Base-by-base conservation (phyloP, 30 jellyfish, hydroid and myxozoan species). In the Mastigias papua region DNA sequence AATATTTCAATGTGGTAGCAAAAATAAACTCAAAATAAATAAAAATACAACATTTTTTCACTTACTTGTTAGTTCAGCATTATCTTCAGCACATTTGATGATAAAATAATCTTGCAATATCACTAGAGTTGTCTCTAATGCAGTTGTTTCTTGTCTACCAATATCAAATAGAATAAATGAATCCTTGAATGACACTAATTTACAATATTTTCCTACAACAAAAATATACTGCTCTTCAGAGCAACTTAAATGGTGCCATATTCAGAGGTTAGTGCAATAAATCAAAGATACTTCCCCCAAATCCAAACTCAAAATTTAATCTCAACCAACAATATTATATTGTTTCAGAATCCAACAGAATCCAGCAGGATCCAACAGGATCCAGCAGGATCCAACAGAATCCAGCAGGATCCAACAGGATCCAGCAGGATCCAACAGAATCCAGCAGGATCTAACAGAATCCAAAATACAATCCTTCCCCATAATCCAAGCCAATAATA, bases 71-170 rank as follows among this genome's bases (percentile, higher is more conserved):
- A 51, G 21, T 32, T 48, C 75, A 22, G 54, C 6, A 19, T 10
- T 15, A 48, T 42, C 33, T n/a, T 28, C 87, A 0, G 25, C 25
- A 50, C 50, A 16, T 19, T 16, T 19, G 19, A 32, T 16, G 5
- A 9, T 5, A 17, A 29, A 26, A 19, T 70, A 16, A 32, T 27
- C 21, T 35, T 70, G 82, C 26, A 70, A 29, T 11, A 70, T 16
- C 0, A 5, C 31, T 32, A 70, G 31, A 8, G 82, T 25, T 1
- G 82, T 70, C 32, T 50, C 87, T 51, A 76, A 8, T 0, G 71
- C 87, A 21, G 57, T 58, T 76, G 74, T 27, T 28, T 76, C 60
- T 13, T 50, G 48, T 72, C 74, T 76, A 30, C 3, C 20, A 76
- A 76, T 4, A 76, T 2, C 4, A 46, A 42, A 17, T 8, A 34